Evolutionary conservation across 2,113 vertebrate genomes (phyloP), one percentile per base, ranked within the genome.

Genomic region (Malurus cyaneus): DNA sequence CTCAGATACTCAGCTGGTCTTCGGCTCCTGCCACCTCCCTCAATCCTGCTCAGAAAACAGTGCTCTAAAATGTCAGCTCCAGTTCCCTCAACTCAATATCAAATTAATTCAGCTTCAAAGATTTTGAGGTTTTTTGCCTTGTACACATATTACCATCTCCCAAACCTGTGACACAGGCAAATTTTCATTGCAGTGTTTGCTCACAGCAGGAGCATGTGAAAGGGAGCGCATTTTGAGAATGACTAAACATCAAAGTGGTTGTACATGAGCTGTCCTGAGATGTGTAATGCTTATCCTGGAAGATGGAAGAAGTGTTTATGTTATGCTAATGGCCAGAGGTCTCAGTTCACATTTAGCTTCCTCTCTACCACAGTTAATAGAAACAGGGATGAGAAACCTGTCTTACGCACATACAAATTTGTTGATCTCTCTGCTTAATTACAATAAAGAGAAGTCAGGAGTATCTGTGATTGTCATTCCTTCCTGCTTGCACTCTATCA

Each of bases 381-480:
- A 88, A 59, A 44, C 20, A 82, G 15, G 70, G 46, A 77, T 53
- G 90, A 80, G 64, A 88, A 94, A 77, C 13, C 29, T 85, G 46
- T 79, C 52, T 70, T 62, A 28, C 4, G 29, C 34, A 59, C 59
- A 80, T 20, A 18, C 8, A 70, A 50, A 41, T 85, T 91, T 95
- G 62, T 72, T 95, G 87, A 54, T 97, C 60, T 67, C n/a, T 44
- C 62, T 83, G 42, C 34, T 83, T 85, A 77, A 65, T 87, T 88
- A 77, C 34, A 70, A 46, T 28, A 72, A 72, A 84, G 80, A 83
- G 76, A 91, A 94, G 42, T 59, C n/a, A 47, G 49, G 53, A 44
- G 10, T 91, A 69, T 70, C 61, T 74, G 47, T 80, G 79, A 86
- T 85, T 52, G 25, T 50, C 7, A 6, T 72, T 85, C 66, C 54